phyloP scores from a whole-genome alignment of 2,888 invertebrate species.

The Aphodius granarius region DNA sequence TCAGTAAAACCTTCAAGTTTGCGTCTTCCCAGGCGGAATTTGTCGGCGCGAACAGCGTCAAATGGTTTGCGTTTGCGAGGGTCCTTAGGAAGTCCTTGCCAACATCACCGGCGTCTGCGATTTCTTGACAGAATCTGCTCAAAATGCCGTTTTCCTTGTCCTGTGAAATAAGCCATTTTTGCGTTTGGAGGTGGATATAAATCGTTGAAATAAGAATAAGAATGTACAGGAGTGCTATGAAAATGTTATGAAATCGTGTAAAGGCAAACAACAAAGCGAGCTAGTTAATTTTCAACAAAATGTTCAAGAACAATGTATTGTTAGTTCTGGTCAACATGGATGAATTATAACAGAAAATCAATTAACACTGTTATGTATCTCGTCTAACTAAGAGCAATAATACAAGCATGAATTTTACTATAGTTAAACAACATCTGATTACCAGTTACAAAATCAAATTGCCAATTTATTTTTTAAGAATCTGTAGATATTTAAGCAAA shows the following conservation, averaged over 20 bases:
- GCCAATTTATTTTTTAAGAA: no score
- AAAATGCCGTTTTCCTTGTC: constrained; percentile 75
- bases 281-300: no score
- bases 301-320: no score
- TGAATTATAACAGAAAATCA: no score
- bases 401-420: no score
- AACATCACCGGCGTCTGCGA: constrained; percentile 68
- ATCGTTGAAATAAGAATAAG: neutral
- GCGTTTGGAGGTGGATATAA: neutral
- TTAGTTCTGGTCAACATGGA: no score
- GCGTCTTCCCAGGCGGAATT: constrained; percentile 80
- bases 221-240: neutral
- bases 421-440: no score
- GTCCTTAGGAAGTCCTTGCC: constrained; percentile 75
- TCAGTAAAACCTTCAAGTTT: constrained; percentile 70
- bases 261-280: neutral
- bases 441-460: no score
- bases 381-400: no score
- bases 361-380: no score
- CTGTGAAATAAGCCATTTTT: constrained; percentile 48
- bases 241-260: neutral
- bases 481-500: no score
- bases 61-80: constrained; percentile 69
- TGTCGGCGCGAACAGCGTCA: constrained; percentile 88
- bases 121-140: constrained; percentile 80